These are phyloP conservation scores for Maccullochella peelii DNA, from an alignment of 2,113 vertebrate genomes.

Conservation along the genomic window DNA sequence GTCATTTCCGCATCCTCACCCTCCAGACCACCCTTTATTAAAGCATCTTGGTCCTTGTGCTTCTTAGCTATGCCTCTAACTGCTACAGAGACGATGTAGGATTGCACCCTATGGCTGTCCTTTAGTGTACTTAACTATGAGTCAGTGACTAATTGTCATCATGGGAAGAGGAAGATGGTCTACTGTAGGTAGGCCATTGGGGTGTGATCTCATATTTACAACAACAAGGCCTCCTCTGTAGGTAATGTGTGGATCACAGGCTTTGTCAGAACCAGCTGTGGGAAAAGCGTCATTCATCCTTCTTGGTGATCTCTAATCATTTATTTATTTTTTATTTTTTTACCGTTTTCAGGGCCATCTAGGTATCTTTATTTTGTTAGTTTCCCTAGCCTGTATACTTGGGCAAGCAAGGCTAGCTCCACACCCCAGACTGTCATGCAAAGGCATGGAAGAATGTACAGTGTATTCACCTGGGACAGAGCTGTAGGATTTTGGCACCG, in stretches of 20 bases:
- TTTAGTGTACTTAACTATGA: slow-evolving; percentile 24
- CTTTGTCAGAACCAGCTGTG: slow-evolving; percentile 40
- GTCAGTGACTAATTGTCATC: slow-evolving; percentile 18
- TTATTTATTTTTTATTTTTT: not conserved
- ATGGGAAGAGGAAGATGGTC: slow-evolving; percentile 8
- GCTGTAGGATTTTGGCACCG: slow-evolving; percentile 21
- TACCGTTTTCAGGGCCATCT: slow-evolving; percentile 11
- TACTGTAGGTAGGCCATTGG: slow-evolving; percentile 2
- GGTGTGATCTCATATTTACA: slow-evolving; percentile 39
- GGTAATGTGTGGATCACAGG: not conserved
- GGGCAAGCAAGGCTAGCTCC: slow-evolving; percentile 1
- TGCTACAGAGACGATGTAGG: slow-evolving; percentile 42
- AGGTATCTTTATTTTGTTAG: slow-evolving; percentile 24
- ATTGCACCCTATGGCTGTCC: slow-evolving; percentile 31
- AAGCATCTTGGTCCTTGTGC: slow-evolving; percentile 58
- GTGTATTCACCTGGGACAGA: slow-evolving; percentile 22
- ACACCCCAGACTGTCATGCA: slow-evolving; percentile 12
- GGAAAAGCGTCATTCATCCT: slow-evolving; percentile 28
- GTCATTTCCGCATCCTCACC: slow-evolving; percentile 55
- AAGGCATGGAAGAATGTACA: slow-evolving; percentile 4
- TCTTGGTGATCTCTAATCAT: not conserved
- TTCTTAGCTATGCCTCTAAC: slow-evolving; percentile 58
- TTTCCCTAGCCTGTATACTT: slow-evolving; percentile 10
- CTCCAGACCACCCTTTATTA: slow-evolving; percentile 54
- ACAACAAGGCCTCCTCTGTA: slow-evolving; percentile 34